These are phyloP conservation scores for Siniperca knerii DNA, from an alignment of 2,113 vertebrate species.

Conservation along the genomic window DNA sequence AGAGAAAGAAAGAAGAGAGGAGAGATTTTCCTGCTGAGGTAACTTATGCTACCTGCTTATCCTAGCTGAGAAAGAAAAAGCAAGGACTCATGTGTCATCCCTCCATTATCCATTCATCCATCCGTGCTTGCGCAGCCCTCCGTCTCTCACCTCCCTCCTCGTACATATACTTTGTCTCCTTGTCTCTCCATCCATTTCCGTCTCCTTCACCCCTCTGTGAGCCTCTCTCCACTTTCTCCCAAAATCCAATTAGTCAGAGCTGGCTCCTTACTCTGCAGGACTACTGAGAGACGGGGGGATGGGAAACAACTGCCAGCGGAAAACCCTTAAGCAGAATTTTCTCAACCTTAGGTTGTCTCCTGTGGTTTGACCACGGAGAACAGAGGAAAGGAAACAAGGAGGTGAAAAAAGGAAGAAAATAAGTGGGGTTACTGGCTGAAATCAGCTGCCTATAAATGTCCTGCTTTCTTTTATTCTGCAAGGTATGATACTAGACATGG, in stretches of 20 bases:
- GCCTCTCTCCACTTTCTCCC: slow-evolving; percentile 37
- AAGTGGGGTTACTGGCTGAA: slow-evolving; percentile 8
- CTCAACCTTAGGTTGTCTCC: slow-evolving; percentile 50
- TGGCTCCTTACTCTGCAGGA: slow-evolving; percentile 48
- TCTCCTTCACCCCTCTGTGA: slow-evolving; percentile 44
- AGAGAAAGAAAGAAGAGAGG: neutral
- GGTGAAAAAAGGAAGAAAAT: neutral
- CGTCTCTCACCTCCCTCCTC: neutral
- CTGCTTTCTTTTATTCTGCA: neutral
- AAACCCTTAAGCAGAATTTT: slow-evolving; percentile 57
- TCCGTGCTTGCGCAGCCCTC: slow-evolving; percentile 2
- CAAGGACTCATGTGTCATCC: slow-evolving; percentile 19
- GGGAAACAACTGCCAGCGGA: slow-evolving; percentile 43
- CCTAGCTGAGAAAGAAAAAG: neutral
- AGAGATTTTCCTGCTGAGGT: neutral
- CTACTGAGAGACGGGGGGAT: slow-evolving; percentile 23
- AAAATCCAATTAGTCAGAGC: slow-evolving; percentile 67
- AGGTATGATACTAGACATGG: neutral
- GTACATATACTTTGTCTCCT: slow-evolving; percentile 27
- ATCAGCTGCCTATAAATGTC: neutral
- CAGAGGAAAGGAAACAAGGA: slow-evolving; percentile 17
- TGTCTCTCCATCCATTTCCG: slow-evolving; percentile 42
- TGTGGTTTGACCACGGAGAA: slow-evolving; percentile 41
- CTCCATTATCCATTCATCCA: slow-evolving; percentile 28
- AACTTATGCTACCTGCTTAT: neutral